These are phyloP conservation scores for Solea senegalensis DNA, from an alignment of 2,113 vertebrate genomes.

Conservation along the genomic window DNA sequence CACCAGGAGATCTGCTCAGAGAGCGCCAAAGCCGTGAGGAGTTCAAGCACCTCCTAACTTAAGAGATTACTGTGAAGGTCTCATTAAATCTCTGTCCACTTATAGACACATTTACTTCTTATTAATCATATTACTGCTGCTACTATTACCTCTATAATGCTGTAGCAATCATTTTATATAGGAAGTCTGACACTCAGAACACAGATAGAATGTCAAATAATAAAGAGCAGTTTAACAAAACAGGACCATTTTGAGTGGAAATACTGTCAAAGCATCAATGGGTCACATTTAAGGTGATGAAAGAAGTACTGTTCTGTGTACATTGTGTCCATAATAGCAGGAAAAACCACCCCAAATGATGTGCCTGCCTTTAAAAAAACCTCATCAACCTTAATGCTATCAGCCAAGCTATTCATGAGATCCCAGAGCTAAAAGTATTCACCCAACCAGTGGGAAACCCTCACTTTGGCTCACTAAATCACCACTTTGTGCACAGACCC, in stretches of 20 bases:
- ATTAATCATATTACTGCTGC: slow-evolving; percentile 29
- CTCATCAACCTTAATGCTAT: neutral
- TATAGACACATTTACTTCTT: slow-evolving; percentile 12
- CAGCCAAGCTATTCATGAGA: neutral
- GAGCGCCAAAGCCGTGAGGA: slow-evolving; percentile 24
- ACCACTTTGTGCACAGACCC: slow-evolving; percentile 22
- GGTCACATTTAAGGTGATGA: too few relatives aligned
- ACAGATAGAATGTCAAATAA: too few relatives aligned
- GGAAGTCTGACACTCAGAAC: too few relatives aligned
- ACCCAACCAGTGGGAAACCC: slow-evolving; percentile 24
- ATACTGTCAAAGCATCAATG: too few relatives aligned
- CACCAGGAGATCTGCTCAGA: slow-evolving; percentile 41
- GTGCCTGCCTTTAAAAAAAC: neutral
- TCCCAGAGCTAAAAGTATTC: slow-evolving; percentile 19
- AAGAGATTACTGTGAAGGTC: slow-evolving; percentile 33
- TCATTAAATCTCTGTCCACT: slow-evolving; percentile 48
- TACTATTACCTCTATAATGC: neutral
- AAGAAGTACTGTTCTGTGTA: too few relatives aligned
- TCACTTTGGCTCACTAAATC: slow-evolving; percentile 18
- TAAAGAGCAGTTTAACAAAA: too few relatives aligned
- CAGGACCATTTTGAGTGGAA: too few relatives aligned
- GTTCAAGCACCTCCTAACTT: slow-evolving; percentile 55
- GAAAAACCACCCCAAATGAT: too few relatives aligned
- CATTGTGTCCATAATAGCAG: too few relatives aligned
- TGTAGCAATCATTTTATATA: neutral